phyloP scores from a whole-genome alignment of 2,797 vertebrate species.

The Trachurus trachurus region DNA sequence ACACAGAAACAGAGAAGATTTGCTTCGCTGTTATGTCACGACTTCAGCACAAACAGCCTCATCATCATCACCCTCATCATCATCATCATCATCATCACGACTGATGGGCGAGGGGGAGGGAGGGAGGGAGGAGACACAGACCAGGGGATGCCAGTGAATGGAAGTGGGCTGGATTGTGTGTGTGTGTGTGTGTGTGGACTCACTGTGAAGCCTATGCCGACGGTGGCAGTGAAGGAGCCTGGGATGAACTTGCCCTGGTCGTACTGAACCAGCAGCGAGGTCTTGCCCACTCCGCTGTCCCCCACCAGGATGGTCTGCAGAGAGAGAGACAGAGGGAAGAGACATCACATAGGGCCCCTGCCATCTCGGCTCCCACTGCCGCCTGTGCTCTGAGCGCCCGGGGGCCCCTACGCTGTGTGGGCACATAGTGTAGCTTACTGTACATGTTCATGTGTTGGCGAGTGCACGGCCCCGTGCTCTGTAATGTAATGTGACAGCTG shows the following conservation, averaged over 20 bases:
- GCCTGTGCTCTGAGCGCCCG: constrained; percentile 20
- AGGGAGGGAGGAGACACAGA: neutral
- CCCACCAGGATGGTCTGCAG: constrained; percentile 90
- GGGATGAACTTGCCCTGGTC: constrained; percentile 94
- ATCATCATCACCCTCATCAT: constrained; percentile 19
- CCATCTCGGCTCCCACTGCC: constrained; percentile 1
- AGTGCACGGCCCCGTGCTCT: constrained; percentile 8
- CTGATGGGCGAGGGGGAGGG: neutral
- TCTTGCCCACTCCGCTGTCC: constrained; percentile 92
- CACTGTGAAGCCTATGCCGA: constrained; percentile 93
- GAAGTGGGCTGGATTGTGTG: neutral
- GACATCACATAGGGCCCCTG: constrained; percentile 12
- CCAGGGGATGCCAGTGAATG: neutral
- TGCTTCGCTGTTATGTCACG: constrained; percentile 45
- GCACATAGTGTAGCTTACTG: constrained; percentile 29
- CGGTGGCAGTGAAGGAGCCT: constrained; percentile 91
- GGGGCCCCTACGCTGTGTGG: constrained; percentile 27
- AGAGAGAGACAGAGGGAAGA: constrained; percentile 29
- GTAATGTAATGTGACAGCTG: constrained; percentile 55
- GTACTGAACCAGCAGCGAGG: constrained; percentile 92
- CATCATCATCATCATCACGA: neutral
- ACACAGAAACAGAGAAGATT: constrained; percentile 37
- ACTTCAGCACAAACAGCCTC: constrained; percentile 38
- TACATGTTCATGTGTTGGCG: constrained; percentile 43
- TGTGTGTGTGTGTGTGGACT: constrained; percentile 69